Base-by-base conservation (phyloP, 2,888 invertebrate genomes). In the Macrophya annulata region DNA sequence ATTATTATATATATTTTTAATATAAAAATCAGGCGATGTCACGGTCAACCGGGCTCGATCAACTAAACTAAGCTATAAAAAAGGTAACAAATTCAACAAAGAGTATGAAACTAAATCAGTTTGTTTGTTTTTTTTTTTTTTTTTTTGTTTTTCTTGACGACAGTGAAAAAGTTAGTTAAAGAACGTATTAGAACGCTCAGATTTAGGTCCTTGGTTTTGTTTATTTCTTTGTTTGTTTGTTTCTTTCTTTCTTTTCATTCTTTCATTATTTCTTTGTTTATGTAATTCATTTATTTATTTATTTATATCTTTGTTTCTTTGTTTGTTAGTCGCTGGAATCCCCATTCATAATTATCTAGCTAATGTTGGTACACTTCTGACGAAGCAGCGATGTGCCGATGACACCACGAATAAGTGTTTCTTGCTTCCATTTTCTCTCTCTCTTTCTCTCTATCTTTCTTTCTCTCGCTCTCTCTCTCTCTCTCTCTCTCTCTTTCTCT, bases 21-120 rank as follows among this genome's bases (percentile, higher is more conserved):
- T 65, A 85, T 48, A 77, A 85, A 91, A 91, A 91, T 92, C 90
- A 91, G 91, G 90, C 91, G 88, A 90, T 89, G 88, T 91, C 90
- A 90, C 90, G 90, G 89, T 91, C 91, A 91, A 90, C 90, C 91
- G 89, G 90, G 89, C 89, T 90, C 89, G 89, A 89, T 91, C 88
- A 89, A 90, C 90, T 89, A 90, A 93, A 91, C 91, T 93, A 90
- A 91, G 90, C 91, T 92, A 92, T 91, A 91, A 93, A 92, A 93
- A 91, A 90, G 37, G 91, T 92, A 92, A 93, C 92, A 93, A 93
- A 93, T 92, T 91, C 92, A 92, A 91, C 91, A 90, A 91, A 91
- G 90, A 91, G 89, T 92, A 91, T 88, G 92, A 77, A 92, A 92
- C 89, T 91, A 91, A 93, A 93, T 91, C 89, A 89, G 86, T 86